A percentile compares a stretch with the other conserved stretches of the same genome.
phyloP scores from a whole-genome alignment of 2,113 vertebrate genomes.

The Clinocottus analis region DNA sequence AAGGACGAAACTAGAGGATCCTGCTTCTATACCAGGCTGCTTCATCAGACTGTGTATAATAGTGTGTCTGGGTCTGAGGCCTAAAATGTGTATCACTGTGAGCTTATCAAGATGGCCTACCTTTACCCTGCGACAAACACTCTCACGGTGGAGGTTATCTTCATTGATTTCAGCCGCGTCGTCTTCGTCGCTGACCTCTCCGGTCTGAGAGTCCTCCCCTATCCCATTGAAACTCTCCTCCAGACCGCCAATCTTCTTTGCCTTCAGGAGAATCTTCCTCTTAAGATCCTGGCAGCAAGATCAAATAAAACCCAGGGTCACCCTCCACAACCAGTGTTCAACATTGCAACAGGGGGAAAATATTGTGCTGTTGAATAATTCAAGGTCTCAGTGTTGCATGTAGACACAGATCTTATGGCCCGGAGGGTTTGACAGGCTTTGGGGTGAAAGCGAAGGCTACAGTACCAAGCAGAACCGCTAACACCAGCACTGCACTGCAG shows the following conservation, averaged over 20 bases:
- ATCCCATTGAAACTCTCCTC: constrained; percentile 79
- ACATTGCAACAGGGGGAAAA: neutral
- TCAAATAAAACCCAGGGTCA: neutral
- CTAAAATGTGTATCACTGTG: neutral
- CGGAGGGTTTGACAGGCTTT: neutral
- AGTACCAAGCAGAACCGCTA: no score
- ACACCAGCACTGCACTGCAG: no score
- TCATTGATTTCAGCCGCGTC: constrained; percentile 77
- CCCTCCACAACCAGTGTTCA: neutral
- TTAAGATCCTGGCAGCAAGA: constrained; percentile 73
- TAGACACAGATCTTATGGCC: constrained; percentile 1
- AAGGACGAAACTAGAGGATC: neutral
- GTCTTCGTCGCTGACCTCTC: constrained; percentile 83
- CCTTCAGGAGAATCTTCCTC: constrained; percentile 81
- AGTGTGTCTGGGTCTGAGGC: neutral
- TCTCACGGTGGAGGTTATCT: constrained; percentile 75
- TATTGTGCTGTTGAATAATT: constrained; percentile 7
- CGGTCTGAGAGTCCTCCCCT: constrained; percentile 76
- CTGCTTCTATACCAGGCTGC: neutral
- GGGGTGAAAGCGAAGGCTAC: neutral
- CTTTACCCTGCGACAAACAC: constrained; percentile 79
- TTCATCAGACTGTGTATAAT: constrained; percentile 22
- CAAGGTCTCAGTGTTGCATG: constrained; percentile 2
- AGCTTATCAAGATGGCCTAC: constrained; percentile 63
- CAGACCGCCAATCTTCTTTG: constrained; percentile 80